A percentile compares a stretch with the other conserved stretches of the same genome.
These are phyloP conservation scores for Nasonovia ribisnigri DNA, from an alignment of 2,888 invertebrate species.

Conservation along the genomic window DNA sequence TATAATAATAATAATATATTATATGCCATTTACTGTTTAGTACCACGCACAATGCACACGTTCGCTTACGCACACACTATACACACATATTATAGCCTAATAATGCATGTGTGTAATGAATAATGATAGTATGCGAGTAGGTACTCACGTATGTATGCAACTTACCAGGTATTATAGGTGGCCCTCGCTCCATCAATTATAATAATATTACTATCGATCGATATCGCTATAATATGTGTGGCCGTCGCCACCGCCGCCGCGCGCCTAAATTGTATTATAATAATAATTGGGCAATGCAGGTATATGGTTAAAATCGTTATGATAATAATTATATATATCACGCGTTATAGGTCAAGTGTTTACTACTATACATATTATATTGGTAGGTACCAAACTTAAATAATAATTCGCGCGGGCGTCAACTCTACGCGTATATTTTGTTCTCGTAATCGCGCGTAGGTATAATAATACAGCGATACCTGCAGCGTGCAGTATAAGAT, in stretches of 20 bases:
- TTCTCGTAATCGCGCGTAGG: neutral
- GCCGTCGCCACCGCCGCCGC: neutral
- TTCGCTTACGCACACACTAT: neutral
- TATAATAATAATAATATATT: neutral
- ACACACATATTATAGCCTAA: neutral
- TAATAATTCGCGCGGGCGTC: neutral
- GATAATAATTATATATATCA: neutral
- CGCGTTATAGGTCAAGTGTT: constrained; percentile 1
- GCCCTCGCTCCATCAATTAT: neutral
- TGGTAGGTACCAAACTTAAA: neutral
- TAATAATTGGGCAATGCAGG: neutral
- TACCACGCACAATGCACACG: neutral
- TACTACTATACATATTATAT: neutral
- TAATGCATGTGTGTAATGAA: neutral
- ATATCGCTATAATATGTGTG: neutral
- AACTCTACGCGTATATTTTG: neutral
- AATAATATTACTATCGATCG: neutral
- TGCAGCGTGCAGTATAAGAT: neutral
- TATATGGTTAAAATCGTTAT: neutral
- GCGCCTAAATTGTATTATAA: neutral
- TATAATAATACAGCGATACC: neutral
- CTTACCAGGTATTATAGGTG: neutral
- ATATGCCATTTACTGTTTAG: neutral
- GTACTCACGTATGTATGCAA: neutral
- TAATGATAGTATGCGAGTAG: neutral